phyloP scores from a whole-genome alignment of 2,797 vertebrate species.

The Philypnodon macrostomus region DNA sequence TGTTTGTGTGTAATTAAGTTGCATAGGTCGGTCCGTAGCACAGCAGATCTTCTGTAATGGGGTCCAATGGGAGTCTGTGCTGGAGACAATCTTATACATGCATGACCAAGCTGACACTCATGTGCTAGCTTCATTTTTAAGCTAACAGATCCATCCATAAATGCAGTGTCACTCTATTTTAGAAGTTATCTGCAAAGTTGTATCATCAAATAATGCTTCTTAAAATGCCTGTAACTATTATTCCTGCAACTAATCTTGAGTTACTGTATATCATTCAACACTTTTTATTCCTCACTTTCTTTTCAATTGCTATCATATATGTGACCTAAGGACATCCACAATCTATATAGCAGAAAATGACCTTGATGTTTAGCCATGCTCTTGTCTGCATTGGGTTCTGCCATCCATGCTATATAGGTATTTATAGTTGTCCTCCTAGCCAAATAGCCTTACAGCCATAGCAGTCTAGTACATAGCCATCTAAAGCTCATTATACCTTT shows the following conservation, averaged over 20 bases:
- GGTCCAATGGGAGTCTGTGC: conserved; percentile 71
- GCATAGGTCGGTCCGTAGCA: conserved; percentile 45
- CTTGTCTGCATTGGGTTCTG: conserved; percentile 53
- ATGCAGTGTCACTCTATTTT: conserved; percentile 51
- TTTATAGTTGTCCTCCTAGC: conserved; percentile 73
- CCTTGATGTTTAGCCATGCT: conserved; percentile 73
- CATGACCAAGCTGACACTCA: conserved; percentile 65
- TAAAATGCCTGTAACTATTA: conserved; percentile 30
- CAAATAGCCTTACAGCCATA: conserved; percentile 72
- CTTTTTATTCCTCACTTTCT: conserved; percentile 25
- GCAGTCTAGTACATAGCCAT: conserved; percentile 72
- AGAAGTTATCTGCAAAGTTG: conserved; percentile 43
- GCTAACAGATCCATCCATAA: conserved; percentile 36
- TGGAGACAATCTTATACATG: conserved; percentile 55
- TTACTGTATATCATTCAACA: conserved; percentile 28
- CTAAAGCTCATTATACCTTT: conserved; percentile 81
- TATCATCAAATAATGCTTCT: background rate
- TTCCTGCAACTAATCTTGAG: conserved; percentile 40
- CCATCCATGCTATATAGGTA: conserved; percentile 63
- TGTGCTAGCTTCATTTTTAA: conserved; percentile 44
- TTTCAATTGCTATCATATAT: conserved; percentile 49
- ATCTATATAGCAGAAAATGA: conserved; percentile 64
- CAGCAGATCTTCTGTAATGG: conserved; percentile 71
- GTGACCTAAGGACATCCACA: conserved; percentile 62
- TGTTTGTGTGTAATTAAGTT: conserved; percentile 59